Base-by-base conservation (phyloP, 1,140 invertebrate genomes). In the Bombus cullumanus region DNA sequence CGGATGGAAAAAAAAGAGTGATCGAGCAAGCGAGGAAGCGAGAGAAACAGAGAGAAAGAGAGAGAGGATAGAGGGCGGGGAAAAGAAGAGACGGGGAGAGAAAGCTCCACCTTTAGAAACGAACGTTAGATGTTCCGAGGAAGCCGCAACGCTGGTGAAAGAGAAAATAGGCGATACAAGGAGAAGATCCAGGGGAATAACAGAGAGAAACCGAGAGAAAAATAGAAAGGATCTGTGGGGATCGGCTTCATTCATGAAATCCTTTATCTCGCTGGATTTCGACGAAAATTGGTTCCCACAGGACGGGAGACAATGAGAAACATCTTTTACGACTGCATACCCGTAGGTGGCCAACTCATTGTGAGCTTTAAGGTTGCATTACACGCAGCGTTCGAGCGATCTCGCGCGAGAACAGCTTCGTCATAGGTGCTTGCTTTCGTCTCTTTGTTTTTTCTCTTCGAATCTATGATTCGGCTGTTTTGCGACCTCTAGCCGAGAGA, bases 231-330 rank as follows among this genome's bases (percentile, higher is more conserved):
- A 77, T 68, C 73, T 18, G 15, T 66, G 66, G 39, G 81, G 72
- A 75, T 81, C 39, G 84, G 69, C 86, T 92, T 93, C 91, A 92
- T 93, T 92, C 92, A 90, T 86, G 64, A 93, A 93, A 92, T 91
- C 88, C 87, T 92, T 91, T 89, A 92, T 92, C 83, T 81, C 64
- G 31, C 1, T 18, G 68, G 76, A 89, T 81, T 85, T 81, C 79
- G n/a, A 80, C 75, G 90, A 74, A 92, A 91, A 92, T 92, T 89
- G 91, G 88, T 93, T 93, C 88, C 90, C 88, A 92, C 88, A 90
- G 89, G 64, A 72, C 53, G 57, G 75, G 87, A 92, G 92, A 91
- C 87, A 92, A 92, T 88, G 72, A 78, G 66, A 89, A 75, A 91
- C 84, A 81, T 89, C 62, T 87, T 78, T 81, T 34, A 89, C 73